phyloP scores from a whole-genome alignment of 2,113 vertebrate species.

The Thunnus maccoyii region DNA sequence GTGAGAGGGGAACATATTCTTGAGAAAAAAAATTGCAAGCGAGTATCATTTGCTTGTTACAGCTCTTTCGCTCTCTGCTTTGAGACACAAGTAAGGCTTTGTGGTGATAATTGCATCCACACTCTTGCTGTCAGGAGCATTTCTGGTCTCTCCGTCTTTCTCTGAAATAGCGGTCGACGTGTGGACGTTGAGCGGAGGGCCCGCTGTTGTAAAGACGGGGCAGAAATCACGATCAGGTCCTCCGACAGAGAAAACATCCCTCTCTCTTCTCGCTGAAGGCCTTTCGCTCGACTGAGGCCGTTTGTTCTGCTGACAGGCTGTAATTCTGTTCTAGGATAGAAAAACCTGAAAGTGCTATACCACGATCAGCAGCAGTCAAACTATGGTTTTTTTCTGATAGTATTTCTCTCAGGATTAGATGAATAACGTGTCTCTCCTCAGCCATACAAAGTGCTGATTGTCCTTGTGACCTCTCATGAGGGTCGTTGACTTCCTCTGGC shows the following conservation, averaged over 20 bases:
- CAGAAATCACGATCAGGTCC: constrained; percentile 36
- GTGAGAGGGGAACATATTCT: constrained; percentile 31
- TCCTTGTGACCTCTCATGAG: constrained; percentile 57
- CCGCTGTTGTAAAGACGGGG: constrained; percentile 19
- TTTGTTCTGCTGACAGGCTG: constrained; percentile 68
- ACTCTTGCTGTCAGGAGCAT: constrained; percentile 30
- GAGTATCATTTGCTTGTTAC: constrained; percentile 45
- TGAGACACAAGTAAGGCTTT: constrained; percentile 36
- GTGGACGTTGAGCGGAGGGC: constrained; percentile 31
- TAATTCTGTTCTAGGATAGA: constrained; percentile 59
- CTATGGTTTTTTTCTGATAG: constrained; percentile 19
- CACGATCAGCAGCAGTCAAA: constrained; percentile 20
- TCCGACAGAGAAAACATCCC: constrained; percentile 34
- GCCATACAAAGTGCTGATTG: constrained; percentile 54
- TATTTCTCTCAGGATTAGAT: constrained; percentile 46
- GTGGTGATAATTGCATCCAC: constrained; percentile 59
- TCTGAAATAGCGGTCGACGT: constrained; percentile 13
- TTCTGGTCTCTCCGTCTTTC: background rate
- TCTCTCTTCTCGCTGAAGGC: constrained; percentile 35
- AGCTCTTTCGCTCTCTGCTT: constrained; percentile 25
- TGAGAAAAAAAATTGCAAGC: constrained; percentile 27
- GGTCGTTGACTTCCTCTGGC: constrained; percentile 55
- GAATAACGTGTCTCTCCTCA: constrained; percentile 20
- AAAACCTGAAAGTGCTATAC: constrained; percentile 41
- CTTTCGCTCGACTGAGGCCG: constrained; percentile 34